Evolutionary conservation across 2,113 vertebrate genomes (phyloP), one percentile per base, ranked within the genome.

Genomic region (Ancistrus triradiatus): DNA sequence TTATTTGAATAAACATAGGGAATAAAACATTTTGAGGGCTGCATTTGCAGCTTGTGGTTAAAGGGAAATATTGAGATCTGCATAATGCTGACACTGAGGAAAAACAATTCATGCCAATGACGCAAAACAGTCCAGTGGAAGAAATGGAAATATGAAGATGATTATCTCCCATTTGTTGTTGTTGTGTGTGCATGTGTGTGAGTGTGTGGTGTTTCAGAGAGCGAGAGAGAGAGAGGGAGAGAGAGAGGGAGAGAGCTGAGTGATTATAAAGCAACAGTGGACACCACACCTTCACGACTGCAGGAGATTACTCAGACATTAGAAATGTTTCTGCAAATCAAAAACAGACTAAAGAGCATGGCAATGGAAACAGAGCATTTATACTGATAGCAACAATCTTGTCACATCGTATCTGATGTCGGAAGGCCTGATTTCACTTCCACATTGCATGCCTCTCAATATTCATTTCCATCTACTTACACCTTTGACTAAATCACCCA

Each of bases 211-310:
- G n/a, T n/a, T n/a, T n/a, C n/a, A n/a, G n/a, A n/a, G n/a, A n/a
- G n/a, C n/a, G n/a, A n/a, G n/a, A n/a, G n/a, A n/a, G n/a, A n/a
- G n/a, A n/a, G n/a, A n/a, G n/a, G n/a, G n/a, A n/a, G n/a, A n/a
- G n/a, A n/a, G 18, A 11, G 58, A 33, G 43, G 19, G n/a, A 33
- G 33, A 46, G 11, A 44, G 49, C 62, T 64, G 62, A n/a, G n/a
- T n/a, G n/a, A 64, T 64, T 64, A 17, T 14, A 7, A 55, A 44
- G 61, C 60, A 44, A 38, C n/a, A 37, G 38, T 33, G 49, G 18
- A 47, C 40, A 18, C 27, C 28, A 55, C 24, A 15, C 51, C 19
- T 24, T 46, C 38, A 35, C 15, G 28, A 56, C 50, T 33, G 40
- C n/a, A n/a, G n/a, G 40, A 55, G 35, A 64, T 64, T 55, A 55